These are phyloP conservation scores for Scomber japonicus DNA, from an alignment of 2,113 vertebrate species.

Conservation along the genomic window DNA sequence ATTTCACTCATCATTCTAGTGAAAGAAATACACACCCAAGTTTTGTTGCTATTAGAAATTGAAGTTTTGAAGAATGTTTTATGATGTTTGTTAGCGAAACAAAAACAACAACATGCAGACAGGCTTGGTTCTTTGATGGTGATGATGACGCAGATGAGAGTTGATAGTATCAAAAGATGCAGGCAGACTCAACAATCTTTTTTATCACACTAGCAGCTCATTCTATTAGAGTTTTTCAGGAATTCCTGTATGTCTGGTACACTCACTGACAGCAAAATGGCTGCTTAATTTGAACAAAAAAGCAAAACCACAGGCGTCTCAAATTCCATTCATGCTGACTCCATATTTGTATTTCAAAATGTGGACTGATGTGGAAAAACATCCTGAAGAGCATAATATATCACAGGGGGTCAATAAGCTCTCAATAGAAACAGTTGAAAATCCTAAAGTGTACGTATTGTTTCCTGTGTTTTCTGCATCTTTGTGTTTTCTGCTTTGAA, in stretches of 20 bases:
- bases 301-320: constrained; percentile 33
- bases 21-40: neutral
- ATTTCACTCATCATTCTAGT: neutral
- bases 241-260: constrained; percentile 17
- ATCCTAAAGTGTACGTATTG: no score
- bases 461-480: neutral
- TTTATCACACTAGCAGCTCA: constrained; percentile 40
- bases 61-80: neutral
- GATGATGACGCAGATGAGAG: neutral
- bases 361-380: constrained; percentile 44
- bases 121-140: neutral
- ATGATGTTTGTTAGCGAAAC: constrained; percentile 1
- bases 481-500: constrained; percentile 3
- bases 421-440: constrained; percentile 12
- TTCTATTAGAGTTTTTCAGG: constrained; percentile 11
- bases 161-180: neutral
- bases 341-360: constrained; percentile 24
- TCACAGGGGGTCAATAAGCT: constrained; percentile 13
- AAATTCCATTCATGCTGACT: constrained; percentile 23
- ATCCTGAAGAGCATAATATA: constrained; percentile 13
- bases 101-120: neutral
- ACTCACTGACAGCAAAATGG: constrained; percentile 9
- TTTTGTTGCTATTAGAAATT: constrained; percentile 15
- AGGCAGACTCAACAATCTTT: constrained; percentile 61
- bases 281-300: constrained; percentile 34